These are phyloP conservation scores for Rotaria macrura DNA, from an alignment of 2,888 invertebrate species.

Conservation along the genomic window DNA sequence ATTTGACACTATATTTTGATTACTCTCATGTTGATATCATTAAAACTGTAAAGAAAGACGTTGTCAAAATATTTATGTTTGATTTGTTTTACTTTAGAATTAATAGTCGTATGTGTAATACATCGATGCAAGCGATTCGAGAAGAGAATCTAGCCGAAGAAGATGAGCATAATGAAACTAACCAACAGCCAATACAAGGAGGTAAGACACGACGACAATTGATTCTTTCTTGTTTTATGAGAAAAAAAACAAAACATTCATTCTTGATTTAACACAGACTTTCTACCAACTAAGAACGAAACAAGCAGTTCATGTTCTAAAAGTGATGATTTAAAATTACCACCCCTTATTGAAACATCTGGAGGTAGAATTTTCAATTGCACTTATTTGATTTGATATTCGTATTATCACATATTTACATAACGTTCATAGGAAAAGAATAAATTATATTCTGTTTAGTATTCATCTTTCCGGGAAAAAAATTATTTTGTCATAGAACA, in stretches of 20 bases:
- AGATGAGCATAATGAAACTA: not conserved
- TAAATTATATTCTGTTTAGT: not conserved
- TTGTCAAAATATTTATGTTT: no score
- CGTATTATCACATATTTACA: not conserved
- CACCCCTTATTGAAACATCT: not conserved
- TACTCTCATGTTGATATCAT: no score
- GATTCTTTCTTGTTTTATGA: no score
- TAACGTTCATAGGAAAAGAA: not conserved
- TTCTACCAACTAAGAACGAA: not conserved
- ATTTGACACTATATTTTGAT: no score
- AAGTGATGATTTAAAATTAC: not conserved
- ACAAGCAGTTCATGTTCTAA: not conserved
- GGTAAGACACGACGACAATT: not conserved
- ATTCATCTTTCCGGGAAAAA: not conserved
- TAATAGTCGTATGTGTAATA: constrained; percentile 22
- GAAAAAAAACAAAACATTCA: no score
- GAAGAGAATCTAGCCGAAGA: not conserved
- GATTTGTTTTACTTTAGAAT: not conserved
- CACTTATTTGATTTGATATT: not conserved
- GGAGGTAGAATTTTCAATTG: not conserved
- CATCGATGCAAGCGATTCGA: not conserved
- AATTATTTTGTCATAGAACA: not conserved
- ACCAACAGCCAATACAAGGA: not conserved
- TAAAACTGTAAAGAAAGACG: no score
- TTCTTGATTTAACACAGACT: not conserved